Base-by-base conservation (phyloP, 2,888 invertebrate genomes). In the Ectemnius continuus region DNA sequence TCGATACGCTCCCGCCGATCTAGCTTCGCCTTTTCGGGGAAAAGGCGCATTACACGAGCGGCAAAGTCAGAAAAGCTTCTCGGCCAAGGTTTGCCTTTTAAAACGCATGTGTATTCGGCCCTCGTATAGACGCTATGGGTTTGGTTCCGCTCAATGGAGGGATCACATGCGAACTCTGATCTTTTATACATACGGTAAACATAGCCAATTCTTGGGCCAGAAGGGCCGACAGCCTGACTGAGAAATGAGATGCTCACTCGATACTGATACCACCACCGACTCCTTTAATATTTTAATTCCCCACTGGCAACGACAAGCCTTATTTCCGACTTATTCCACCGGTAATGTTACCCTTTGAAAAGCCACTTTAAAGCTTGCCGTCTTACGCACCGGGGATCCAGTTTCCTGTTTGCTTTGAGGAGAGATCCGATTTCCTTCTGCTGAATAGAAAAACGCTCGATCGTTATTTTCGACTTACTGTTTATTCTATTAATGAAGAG, bases 1-100 rank as follows among this genome's bases (percentile, higher is more conserved):
- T 79, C 82, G 77, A 83, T 83, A 83, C 70, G 8, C 8, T 64
- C n/a, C n/a, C 72, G 61, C 68, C 71, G 70, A 76, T 70, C 70
- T 75, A 73, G 36, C 23, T 8, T 23, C 6, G 23, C 52, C 62
- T 61, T 67, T 6, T 45, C 58, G 46, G 36, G 45, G 16, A 64
- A 73, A 67, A 61, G 63, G 47, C 58, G 36, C 47, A 66, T 14
- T 8, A 36, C 6, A 48, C 45, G 8, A 20, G 5, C 28, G 18
- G 20, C n/a, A n/a, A 46, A 16, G n/a, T 18, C 1, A 52, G 52
- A 52, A 52, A 52, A 52, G 16, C n/a, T 52, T 2, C 52, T 16
- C n/a, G 5, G 5, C 16, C 14, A 52, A 14, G 8, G 52, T 14
- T 16, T 52, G 52, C 16, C 52, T 52, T 16, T 52, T 52, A 16